Conservation (phyloP, 2,888 invertebrate genomes). For the Tridacna gigas region DNA sequence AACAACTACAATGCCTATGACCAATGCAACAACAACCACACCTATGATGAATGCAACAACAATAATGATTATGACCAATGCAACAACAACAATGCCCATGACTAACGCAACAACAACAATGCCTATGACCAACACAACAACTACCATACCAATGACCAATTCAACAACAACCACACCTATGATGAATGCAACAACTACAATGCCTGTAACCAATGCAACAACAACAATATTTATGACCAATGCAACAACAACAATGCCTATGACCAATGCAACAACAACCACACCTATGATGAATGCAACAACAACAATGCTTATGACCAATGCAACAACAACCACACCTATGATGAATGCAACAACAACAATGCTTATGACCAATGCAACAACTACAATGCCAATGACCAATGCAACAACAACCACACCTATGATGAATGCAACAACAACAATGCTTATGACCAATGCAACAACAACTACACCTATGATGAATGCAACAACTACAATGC, state of each 20-base stretch:
- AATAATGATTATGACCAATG: background rate
- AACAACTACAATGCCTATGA: background rate
- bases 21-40: background rate
- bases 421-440: background rate
- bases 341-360: background rate
- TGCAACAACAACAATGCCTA: background rate
- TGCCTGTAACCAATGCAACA: background rate
- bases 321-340: background rate
- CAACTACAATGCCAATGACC: background rate
- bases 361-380: background rate
- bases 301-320: background rate
- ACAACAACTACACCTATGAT: slow-evolving; percentile 5
- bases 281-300: background rate
- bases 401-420: background rate
- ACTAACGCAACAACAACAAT: background rate
- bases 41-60: background rate
- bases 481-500: background rate
- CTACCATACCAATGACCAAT: background rate
- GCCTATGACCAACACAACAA: background rate
- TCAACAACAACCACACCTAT: slow-evolving; percentile 4
- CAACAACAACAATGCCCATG: background rate
- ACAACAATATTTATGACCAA: background rate
- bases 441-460: background rate
- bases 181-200: background rate
- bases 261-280: background rate